A percentile compares a stretch with the other conserved stretches of the same genome.
Conservation (phyloP, 2,113 vertebrate genomes). For the Myodes glareolus region DNA sequence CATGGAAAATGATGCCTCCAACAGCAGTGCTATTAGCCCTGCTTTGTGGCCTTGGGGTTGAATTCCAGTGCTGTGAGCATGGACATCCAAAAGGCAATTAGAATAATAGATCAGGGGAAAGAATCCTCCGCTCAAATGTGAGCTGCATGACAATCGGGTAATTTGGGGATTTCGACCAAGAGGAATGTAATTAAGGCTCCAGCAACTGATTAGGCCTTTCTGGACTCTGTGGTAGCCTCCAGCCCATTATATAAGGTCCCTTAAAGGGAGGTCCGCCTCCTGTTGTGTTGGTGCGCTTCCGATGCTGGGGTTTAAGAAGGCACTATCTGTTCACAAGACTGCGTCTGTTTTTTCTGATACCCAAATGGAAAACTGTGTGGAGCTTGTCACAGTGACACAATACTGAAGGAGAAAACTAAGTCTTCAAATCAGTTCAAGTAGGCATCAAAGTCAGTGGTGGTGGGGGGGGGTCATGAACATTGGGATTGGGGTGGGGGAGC, state of each 20-base stretch:
- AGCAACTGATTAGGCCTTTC: constrained; percentile 48
- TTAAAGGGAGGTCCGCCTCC: background rate
- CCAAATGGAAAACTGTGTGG: background rate
- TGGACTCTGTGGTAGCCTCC: background rate
- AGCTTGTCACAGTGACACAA: background rate
- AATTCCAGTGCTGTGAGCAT: background rate
- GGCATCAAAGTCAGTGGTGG: background rate
- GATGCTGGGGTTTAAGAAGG: background rate
- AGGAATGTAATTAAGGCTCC: constrained; percentile 67
- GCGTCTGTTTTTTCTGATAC: background rate
- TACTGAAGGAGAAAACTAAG: background rate
- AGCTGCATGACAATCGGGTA: constrained; percentile 26
- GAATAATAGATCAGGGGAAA: background rate
- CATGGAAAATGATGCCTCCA: background rate
- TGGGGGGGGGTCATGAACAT: fast-evolving
- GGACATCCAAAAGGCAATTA: background rate
- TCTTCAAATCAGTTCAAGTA: background rate
- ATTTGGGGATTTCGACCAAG: constrained; percentile 56
- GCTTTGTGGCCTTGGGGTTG: background rate
- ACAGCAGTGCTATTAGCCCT: background rate
- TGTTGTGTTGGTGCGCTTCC: background rate
- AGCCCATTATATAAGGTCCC: background rate
- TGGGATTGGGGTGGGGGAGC: too few species aligned
- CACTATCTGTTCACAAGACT: background rate
- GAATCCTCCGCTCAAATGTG: background rate